These are phyloP conservation scores for Andrena haemorrhoa DNA, from an alignment of 2,888 invertebrate genomes.

Conservation along the genomic window DNA sequence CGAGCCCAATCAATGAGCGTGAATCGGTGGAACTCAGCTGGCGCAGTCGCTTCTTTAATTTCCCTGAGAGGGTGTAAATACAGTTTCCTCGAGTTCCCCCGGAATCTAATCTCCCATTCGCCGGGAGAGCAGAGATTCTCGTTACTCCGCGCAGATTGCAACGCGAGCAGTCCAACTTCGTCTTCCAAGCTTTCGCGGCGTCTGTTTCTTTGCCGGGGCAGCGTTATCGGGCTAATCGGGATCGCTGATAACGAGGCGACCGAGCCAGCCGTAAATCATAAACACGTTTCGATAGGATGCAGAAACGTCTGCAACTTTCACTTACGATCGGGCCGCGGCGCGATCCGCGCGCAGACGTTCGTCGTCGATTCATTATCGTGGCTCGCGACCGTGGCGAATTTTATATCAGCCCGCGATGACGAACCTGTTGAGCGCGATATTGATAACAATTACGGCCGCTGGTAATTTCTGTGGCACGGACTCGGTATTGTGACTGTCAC, in stretches of 20 bases:
- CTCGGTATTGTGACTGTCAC: background rate
- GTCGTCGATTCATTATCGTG: background rate
- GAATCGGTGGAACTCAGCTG: conserved; percentile 11
- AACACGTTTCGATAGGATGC: conserved; percentile 5
- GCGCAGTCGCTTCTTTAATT: background rate
- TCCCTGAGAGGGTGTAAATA: background rate
- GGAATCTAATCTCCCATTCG: background rate
- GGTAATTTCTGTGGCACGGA: background rate
- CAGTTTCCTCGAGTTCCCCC: background rate
- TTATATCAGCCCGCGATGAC: conserved; percentile 17
- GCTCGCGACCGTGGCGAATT: background rate
- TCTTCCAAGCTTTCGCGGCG: background rate
- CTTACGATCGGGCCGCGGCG: background rate
- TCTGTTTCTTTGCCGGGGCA: background rate
- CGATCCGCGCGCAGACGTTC: background rate
- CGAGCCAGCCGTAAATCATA: conserved; percentile 2
- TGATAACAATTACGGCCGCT: conserved; percentile 11
- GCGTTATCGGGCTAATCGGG: background rate
- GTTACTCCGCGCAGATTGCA: too few relatives aligned
- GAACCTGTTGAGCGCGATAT: conserved; percentile 29
- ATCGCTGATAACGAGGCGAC: background rate
- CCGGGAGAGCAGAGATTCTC: background rate
- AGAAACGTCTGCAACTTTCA: background rate
- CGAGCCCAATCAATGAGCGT: background rate
- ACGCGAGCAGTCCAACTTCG: too few relatives aligned